Conservation (phyloP, 2,888 invertebrate genomes). For the Epistrophe grossulariae region DNA sequence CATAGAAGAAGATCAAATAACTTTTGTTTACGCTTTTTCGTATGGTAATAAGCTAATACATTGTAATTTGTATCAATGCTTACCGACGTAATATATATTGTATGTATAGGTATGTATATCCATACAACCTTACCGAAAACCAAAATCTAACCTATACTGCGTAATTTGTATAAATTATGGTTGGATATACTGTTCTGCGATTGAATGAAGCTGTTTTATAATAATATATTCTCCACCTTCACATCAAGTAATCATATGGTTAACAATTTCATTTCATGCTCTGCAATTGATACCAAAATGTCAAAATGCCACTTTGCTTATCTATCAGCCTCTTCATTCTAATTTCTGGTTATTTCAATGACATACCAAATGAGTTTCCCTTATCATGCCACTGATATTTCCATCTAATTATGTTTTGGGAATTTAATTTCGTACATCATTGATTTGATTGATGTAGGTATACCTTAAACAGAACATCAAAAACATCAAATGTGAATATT, state of each 20-base stretch:
- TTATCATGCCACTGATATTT: constrained; percentile 13
- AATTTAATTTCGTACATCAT: constrained; percentile 24
- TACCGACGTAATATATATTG: too few species aligned
- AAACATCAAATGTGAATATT: not conserved
- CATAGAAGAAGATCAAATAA: too few species aligned
- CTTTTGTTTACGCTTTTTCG: too few species aligned
- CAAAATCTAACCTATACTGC: too few species aligned
- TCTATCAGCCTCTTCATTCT: not conserved
- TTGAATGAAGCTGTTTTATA: too few species aligned
- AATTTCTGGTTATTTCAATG: not conserved
- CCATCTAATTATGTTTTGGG: constrained; percentile 22
- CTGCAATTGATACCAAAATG: not conserved
- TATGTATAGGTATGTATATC: too few species aligned
- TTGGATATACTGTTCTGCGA: too few species aligned
- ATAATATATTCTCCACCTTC: not conserved
- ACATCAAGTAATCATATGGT: not conserved
- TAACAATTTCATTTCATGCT: constrained; percentile 10
- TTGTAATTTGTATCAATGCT: too few species aligned
- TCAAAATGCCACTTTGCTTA: constrained; percentile 16
- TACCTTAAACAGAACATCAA: not conserved
- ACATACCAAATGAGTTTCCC: not conserved
- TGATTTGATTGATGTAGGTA: constrained; percentile 2
- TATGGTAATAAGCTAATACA: too few species aligned
- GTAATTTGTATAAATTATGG: too few species aligned
- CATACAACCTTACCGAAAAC: too few species aligned